Percentiles rank a stretch among this genome's conserved stretches.
phyloP scores from a whole-genome alignment of 2,113 vertebrate genomes.

The Pampusana beccarii region DNA sequence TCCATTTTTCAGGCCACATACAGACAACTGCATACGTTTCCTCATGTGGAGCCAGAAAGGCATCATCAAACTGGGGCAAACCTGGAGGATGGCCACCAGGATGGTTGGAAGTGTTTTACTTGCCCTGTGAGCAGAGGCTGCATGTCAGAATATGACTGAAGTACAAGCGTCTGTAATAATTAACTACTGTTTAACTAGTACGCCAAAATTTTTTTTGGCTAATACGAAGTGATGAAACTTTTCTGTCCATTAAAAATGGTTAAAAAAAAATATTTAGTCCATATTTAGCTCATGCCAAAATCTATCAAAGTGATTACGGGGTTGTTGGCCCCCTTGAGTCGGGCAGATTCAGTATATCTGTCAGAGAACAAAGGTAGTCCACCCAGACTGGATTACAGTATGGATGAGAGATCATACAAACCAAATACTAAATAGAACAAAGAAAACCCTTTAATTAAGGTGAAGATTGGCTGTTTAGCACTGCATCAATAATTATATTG shows the following conservation, averaged over 20 bases:
- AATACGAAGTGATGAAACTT: background rate
- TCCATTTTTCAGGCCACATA: background rate
- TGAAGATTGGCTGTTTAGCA: background rate
- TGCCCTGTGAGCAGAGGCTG: background rate
- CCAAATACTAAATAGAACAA: background rate
- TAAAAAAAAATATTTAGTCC: background rate
- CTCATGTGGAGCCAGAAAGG: background rate
- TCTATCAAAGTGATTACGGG: background rate
- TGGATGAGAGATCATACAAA: rapidly evolving
- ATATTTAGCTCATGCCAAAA: background rate
- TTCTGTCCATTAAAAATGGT: background rate
- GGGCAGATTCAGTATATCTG: background rate
- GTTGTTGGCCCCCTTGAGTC: background rate
- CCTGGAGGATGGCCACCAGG: background rate
- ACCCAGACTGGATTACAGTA: background rate
- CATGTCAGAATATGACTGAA: background rate
- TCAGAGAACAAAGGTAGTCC: background rate
- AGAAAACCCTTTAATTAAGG: background rate
- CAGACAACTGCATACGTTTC: background rate
- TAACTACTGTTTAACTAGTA: background rate
- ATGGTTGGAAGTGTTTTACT: background rate
- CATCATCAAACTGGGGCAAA: background rate
- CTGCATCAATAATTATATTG: background rate
- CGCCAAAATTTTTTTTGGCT: background rate
- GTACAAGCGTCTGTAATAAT: background rate